Base-by-base conservation (phyloP, 2,888 invertebrate species). In the Chironomus riparius region DNA sequence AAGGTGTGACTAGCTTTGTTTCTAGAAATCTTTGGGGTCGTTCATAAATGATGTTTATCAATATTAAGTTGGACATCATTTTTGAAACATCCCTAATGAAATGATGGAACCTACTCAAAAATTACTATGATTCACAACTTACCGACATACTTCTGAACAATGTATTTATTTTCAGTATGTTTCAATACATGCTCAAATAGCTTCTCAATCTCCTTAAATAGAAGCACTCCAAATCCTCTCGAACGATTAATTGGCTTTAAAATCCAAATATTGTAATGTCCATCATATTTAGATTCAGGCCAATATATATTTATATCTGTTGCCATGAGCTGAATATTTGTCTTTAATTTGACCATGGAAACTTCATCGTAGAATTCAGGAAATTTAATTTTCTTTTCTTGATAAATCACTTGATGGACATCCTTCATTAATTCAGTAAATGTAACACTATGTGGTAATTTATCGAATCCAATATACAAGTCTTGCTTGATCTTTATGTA, bases 61-160 rank as follows among this genome's bases (percentile, higher is more conserved):
- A n/a, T n/a, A n/a, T n/a, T n/a, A n/a, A n/a, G n/a, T n/a, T n/a
- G n/a, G n/a, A n/a, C n/a, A n/a, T n/a, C n/a, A n/a, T n/a, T n/a
- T n/a, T n/a, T n/a, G n/a, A n/a, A n/a, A n/a, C n/a, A n/a, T n/a
- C n/a, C n/a, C n/a, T n/a, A n/a, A n/a, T n/a, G n/a, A n/a, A n/a
- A n/a, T n/a, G n/a, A n/a, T n/a, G n/a, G n/a, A n/a, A n/a, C n/a
- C n/a, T n/a, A n/a, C n/a, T n/a, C n/a, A n/a, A n/a, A n/a, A n/a
- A n/a, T n/a, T n/a, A n/a, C n/a, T n/a, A n/a, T n/a, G n/a, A 0
- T 91, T 15, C 7, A 12, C 15, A 1, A 69, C 84, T 81, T 84
- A 93, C 94, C 94, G 78, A 96, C 93, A 81, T 96, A 96, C 85
- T 96, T 96, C 83, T 96, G 95, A 7, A 94, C 89, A 38, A 95